Conservation (phyloP, 2,113 vertebrate genomes). For the Baryphthengus martii region DNA sequence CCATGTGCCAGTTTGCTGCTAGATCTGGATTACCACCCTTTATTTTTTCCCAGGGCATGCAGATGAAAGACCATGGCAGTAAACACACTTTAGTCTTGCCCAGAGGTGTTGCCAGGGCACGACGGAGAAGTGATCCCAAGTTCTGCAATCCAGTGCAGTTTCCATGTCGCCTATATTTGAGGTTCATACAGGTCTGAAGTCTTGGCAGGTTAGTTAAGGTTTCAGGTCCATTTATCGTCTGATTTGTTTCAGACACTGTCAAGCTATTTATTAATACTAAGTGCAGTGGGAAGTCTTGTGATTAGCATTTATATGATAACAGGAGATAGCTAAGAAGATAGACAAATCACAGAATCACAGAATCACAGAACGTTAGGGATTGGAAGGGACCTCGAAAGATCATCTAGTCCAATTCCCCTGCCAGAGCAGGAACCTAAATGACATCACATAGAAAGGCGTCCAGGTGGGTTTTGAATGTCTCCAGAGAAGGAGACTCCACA, state of each 20-base stretch:
- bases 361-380: no score
- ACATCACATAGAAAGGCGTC: no score
- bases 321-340: background rate
- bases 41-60: background rate
- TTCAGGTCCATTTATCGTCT: background rate
- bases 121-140: background rate
- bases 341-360: no score
- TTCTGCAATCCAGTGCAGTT: background rate
- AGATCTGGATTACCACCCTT: background rate
- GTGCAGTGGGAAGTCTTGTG: background rate
- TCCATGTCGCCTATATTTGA: background rate
- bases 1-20: background rate
- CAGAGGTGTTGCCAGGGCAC: background rate
- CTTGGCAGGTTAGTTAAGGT: background rate
- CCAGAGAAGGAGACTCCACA: no score
- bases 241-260: background rate
- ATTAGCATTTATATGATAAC: background rate
- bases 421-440: no score
- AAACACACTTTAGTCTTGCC: background rate
- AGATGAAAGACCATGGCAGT: background rate
- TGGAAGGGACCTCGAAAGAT: no score
- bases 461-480: no score
- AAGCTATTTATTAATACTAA: background rate
- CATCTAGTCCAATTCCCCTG: no score
- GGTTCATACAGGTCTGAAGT: background rate